Percentiles rank a stretch among this genome's conserved stretches.
Evolutionary conservation across 2,113 vertebrate species (phyloP).

Genomic region (Chaetura pelagica): DNA sequence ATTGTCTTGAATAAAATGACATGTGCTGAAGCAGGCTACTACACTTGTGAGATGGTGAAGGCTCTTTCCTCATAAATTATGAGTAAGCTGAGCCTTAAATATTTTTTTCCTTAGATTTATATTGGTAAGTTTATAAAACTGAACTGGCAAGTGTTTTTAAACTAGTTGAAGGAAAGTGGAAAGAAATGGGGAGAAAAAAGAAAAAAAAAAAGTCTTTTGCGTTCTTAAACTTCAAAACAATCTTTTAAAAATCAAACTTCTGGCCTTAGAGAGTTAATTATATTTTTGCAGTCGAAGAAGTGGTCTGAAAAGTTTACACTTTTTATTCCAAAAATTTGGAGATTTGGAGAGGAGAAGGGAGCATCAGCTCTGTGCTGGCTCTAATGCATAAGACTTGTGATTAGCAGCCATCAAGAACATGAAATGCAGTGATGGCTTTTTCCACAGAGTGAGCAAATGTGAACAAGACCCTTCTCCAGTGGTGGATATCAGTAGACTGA

Average conservation of each 20-base stretch:
- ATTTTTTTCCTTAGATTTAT: not conserved
- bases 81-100: not conserved
- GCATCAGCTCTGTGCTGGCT: not conserved
- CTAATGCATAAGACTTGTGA: not conserved
- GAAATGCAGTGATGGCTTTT: not conserved
- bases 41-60: not conserved
- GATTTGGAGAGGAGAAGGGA: not conserved
- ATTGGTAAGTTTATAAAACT: not conserved
- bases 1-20: not conserved
- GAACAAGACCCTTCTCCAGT: not conserved
- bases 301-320: not conserved
- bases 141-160: not conserved
- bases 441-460: not conserved
- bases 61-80: not conserved
- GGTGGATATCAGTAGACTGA: not conserved
- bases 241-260: not conserved
- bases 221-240: not conserved
- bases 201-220: not conserved
- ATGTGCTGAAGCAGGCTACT: not conserved
- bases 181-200: not conserved
- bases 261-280: too few relatives aligned
- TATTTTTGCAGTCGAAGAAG: not conserved
- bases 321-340: not conserved
- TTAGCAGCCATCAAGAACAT: fast-evolving
- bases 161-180: not conserved